Conservation (phyloP, 2,888 invertebrate species). For the Drosophila tripunctata region DNA sequence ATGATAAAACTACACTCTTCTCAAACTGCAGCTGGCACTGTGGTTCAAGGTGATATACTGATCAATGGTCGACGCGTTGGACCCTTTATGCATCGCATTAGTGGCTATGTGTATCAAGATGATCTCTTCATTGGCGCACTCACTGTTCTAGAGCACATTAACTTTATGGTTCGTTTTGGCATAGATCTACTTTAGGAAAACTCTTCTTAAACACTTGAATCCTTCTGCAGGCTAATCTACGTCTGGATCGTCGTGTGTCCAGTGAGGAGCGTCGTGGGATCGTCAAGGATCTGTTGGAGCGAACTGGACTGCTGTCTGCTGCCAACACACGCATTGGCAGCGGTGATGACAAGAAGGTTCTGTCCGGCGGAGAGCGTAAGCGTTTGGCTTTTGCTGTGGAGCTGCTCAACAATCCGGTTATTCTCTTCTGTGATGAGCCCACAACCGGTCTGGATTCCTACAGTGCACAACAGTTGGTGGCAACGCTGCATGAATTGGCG, state of each 20-base stretch:
- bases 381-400: constrained; percentile 96
- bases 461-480: constrained; percentile 93
- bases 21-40: constrained; percentile 86
- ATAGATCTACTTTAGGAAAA: neutral
- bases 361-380: constrained; percentile 97
- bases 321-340: constrained; percentile 92
- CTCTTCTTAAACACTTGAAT: neutral
- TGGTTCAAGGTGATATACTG: constrained; percentile 91
- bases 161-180: constrained; percentile 88
- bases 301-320: constrained; percentile 89
- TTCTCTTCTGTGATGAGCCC: constrained; percentile 98
- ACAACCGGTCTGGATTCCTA: constrained; percentile 97
- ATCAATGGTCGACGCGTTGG: constrained; percentile 90
- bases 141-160: constrained; percentile 94
- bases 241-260: constrained; percentile 89
- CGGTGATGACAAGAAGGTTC: constrained; percentile 89
- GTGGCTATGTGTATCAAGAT: constrained; percentile 96
- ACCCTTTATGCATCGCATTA: constrained; percentile 91
- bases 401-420: constrained; percentile 93
- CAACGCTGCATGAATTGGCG: constrained; percentile 89
- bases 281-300: constrained; percentile 89
- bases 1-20: neutral
- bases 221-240: constrained; percentile 88
- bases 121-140: constrained; percentile 94
- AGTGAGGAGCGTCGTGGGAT: constrained; percentile 87